Conservation (phyloP, 1,140 invertebrate genomes). For the Periplaneta americana region DNA sequence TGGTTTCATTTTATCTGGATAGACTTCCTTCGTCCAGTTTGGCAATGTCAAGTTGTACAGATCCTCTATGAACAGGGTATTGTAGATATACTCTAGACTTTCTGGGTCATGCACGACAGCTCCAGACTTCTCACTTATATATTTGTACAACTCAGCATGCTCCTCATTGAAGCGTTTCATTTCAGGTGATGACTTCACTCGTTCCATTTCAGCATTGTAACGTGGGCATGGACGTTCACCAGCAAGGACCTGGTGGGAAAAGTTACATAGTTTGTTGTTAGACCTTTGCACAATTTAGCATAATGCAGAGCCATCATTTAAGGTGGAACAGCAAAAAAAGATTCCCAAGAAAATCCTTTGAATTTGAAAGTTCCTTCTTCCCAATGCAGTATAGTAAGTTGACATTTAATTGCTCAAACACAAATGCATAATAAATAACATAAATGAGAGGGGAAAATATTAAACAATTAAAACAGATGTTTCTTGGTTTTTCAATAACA, state of each 20-base stretch:
- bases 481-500: too few relatives aligned
- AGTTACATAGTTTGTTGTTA: constrained; percentile 6
- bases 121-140: constrained; percentile 55
- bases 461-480: too few relatives aligned
- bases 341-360: too few relatives aligned
- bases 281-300: too few relatives aligned
- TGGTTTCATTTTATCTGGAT: constrained; percentile 34
- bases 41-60: constrained; percentile 67
- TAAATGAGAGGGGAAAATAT: too few relatives aligned
- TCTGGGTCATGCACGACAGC: constrained; percentile 43
- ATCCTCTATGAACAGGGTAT: constrained; percentile 46
- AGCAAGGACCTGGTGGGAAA: constrained; percentile 36
- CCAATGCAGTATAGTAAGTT: too few relatives aligned
- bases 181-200: constrained; percentile 47
- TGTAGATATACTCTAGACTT: constrained; percentile 55
- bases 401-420: too few relatives aligned
- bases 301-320: too few relatives aligned
- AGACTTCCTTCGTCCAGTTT: constrained; percentile 58
- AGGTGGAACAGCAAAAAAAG: too few relatives aligned
- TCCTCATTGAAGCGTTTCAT: constrained; percentile 51
- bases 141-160: constrained; percentile 57
- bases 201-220: constrained; percentile 50
- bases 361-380: too few relatives aligned
- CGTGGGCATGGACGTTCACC: constrained; percentile 59
- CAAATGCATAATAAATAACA: too few relatives aligned